Percentiles rank a stretch among this genome's conserved stretches.
Conservation (phyloP, 2,113 vertebrate genomes). For the Triplophysa siluroides region DNA sequence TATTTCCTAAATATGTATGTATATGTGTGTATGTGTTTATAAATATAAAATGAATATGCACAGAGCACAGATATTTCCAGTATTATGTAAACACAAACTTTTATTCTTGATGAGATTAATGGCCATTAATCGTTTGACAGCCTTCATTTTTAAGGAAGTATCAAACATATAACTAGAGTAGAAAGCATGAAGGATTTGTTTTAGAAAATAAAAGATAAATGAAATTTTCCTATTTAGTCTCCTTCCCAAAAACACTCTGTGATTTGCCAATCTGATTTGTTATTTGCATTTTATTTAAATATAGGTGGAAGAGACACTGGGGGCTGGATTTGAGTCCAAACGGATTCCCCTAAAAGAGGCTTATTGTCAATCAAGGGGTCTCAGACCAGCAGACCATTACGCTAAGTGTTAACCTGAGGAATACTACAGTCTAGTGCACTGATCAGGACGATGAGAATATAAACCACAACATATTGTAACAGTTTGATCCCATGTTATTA, state of each 20-base stretch:
- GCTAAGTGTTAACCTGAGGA: conserved; percentile 30
- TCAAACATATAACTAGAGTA: too few relatives aligned
- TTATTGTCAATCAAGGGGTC: conserved; percentile 51
- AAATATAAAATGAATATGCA: too few relatives aligned
- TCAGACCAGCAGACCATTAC: conserved; percentile 45
- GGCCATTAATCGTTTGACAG: too few relatives aligned
- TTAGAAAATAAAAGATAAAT: too few relatives aligned
- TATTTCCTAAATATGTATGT: too few relatives aligned
- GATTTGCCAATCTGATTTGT: conserved; percentile 42
- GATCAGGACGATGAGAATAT: not conserved
- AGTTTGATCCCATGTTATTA: not conserved
- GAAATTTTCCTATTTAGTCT: conserved; percentile 35
- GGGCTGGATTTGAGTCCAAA: conserved; percentile 26
- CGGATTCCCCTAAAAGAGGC: conserved; percentile 45
- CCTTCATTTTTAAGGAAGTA: too few relatives aligned
- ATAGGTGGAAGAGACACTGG: conserved; percentile 54
- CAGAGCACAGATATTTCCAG: too few relatives aligned
- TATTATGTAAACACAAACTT: too few relatives aligned
- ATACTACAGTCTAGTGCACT: not conserved
- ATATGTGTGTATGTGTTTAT: too few relatives aligned
- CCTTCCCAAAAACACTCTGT: conserved; percentile 5
- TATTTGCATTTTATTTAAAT: conserved; percentile 62
- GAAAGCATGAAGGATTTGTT: too few relatives aligned
- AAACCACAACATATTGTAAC: not conserved
- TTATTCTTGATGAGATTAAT: too few relatives aligned